These are phyloP conservation scores for Thumatha senex DNA, from an alignment of 2,888 invertebrate species.

Conservation along the genomic window DNA sequence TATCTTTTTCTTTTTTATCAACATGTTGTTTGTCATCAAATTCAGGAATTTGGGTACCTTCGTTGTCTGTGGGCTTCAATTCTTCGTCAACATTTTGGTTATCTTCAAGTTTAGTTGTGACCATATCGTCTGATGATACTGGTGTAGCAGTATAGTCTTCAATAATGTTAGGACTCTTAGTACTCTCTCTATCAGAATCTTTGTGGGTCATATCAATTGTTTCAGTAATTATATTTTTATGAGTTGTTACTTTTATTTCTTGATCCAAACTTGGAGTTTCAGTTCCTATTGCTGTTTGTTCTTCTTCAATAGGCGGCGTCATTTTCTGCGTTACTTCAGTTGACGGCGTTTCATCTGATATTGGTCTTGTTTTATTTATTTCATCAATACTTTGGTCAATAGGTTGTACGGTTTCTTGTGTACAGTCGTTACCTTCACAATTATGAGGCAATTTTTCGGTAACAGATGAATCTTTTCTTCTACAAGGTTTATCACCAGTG, in stretches of 20 bases:
- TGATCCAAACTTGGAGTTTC: background rate
- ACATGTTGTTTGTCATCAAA: background rate
- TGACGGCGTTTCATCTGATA: constrained; percentile 9
- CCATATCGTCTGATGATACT: background rate
- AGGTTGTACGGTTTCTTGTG: constrained; percentile 11
- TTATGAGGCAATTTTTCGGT: constrained; percentile 38
- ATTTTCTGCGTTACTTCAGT: constrained; percentile 15
- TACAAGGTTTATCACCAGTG: constrained; percentile 50
- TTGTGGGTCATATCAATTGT: background rate
- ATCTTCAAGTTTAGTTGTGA: background rate
- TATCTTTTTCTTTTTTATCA: background rate
- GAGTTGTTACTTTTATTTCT: background rate
- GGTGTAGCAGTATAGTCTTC: background rate
- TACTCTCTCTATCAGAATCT: background rate
- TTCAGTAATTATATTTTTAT: background rate
- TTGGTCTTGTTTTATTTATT: constrained; percentile 11
- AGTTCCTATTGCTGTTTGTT: background rate
- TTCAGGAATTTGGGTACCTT: background rate
- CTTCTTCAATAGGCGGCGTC: background rate
- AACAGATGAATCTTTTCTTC: constrained; percentile 45
- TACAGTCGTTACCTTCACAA: constrained; percentile 49
- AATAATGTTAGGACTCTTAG: background rate
- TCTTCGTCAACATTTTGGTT: background rate
- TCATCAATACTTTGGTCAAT: background rate
- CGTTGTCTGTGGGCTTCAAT: background rate